Evolutionary conservation across 2,888 invertebrate species (phyloP).

Genomic region (Drosophila ustulata): DNA sequence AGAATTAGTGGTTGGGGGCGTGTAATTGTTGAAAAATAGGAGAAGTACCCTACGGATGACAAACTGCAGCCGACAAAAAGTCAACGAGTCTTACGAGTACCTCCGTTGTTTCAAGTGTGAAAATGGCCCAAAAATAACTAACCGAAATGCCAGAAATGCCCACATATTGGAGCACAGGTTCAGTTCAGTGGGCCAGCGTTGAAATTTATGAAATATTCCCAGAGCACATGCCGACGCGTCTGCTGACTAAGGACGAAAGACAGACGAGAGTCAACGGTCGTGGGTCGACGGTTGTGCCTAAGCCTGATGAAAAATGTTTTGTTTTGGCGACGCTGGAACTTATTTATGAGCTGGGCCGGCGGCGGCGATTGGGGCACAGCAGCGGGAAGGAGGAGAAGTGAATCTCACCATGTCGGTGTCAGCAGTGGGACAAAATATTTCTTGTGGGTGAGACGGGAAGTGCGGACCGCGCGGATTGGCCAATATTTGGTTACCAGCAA

Average conservation of each 20-base stretch:
- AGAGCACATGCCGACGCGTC: conserved; percentile 49
- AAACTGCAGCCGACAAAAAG: conserved; percentile 65
- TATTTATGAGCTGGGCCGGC: conserved; percentile 63
- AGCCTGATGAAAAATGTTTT: conserved; percentile 68
- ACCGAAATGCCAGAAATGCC: conserved; percentile 28
- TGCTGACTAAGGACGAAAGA: conserved; percentile 10
- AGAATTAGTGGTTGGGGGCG: conserved; percentile 46
- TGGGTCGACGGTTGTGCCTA: conserved; percentile 25
- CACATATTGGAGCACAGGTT: conserved; percentile 41
- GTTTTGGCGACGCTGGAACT: conserved; percentile 66
- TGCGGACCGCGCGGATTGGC: conserved; percentile 25
- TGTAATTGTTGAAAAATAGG: conserved; percentile 70
- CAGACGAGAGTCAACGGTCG: not conserved
- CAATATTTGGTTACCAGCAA: conserved; percentile 61
- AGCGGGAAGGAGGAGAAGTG: not conserved
- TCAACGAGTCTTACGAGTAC: conserved; percentile 58
- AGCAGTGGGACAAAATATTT: conserved; percentile 2
- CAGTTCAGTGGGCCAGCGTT: conserved; percentile 42
- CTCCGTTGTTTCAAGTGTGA: conserved; percentile 60
- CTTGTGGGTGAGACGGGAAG: not conserved
- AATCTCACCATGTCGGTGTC: not conserved
- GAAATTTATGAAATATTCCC: conserved; percentile 71
- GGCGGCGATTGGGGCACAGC: conserved; percentile 25
- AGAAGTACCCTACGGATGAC: conserved; percentile 64
- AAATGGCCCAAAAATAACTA: conserved; percentile 55